These are phyloP conservation scores for Sitodiplosis mosellana DNA, from an alignment of 1,140 invertebrate species.

Conservation along the genomic window DNA sequence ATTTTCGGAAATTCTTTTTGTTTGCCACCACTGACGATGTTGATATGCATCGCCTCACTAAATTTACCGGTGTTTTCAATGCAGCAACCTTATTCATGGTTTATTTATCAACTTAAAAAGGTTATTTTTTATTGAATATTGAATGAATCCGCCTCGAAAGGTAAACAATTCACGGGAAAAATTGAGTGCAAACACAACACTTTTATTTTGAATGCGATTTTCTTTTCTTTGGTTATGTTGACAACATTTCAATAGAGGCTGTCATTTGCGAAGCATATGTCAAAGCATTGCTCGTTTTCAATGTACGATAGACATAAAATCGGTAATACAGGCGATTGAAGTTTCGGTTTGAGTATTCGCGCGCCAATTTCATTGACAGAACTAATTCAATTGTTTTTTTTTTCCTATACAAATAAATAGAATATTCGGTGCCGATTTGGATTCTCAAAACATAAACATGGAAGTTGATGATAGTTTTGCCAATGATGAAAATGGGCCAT, in stretches of 20 bases:
- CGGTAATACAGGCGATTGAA: too few species aligned
- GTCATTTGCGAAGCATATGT: too few species aligned
- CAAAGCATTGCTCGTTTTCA: too few species aligned
- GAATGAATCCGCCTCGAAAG: too few species aligned
- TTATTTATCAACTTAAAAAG: not conserved
- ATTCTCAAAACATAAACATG: not conserved
- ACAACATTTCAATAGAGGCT: too few species aligned
- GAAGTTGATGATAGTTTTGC: not conserved
- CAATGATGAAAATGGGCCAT: not conserved
- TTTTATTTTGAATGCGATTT: too few species aligned
- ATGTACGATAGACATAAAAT: too few species aligned
- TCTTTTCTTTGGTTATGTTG: too few species aligned
- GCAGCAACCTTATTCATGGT: not conserved
- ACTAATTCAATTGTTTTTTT: not conserved
- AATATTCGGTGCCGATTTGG: not conserved
- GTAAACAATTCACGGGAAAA: too few species aligned
- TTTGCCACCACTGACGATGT: slow-evolving; percentile 36
- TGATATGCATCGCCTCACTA: slow-evolving; percentile 32
- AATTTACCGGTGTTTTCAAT: slow-evolving; percentile 5
- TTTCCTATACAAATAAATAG: not conserved
- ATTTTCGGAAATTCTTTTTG: slow-evolving; percentile 65
- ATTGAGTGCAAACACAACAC: too few species aligned
- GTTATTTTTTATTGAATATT: not conserved
- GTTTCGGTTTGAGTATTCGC: too few species aligned
- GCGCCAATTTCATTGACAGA: too few species aligned